These are phyloP conservation scores for Sorex maritimensis DNA, from an alignment of 2,797 vertebrate species.

Conservation along the genomic window DNA sequence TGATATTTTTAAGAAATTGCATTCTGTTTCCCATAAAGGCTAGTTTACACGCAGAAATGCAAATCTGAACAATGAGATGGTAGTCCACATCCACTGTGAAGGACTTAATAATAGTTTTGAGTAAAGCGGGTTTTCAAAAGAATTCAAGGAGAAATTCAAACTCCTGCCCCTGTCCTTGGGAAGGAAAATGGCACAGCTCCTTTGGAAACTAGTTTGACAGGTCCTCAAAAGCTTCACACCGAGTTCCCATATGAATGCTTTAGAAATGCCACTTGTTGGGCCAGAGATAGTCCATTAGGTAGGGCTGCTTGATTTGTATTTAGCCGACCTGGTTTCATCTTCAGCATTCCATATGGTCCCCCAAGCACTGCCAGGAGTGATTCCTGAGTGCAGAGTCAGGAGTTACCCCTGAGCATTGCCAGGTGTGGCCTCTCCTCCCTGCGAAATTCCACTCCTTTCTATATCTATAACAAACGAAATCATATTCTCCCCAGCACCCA, in stretches of 20 bases:
- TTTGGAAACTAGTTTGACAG: constrained; percentile 33
- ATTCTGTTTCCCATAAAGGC: no score
- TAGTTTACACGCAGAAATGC: background rate
- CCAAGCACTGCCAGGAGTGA: no score
- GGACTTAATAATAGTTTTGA: background rate
- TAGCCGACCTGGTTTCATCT: no score
- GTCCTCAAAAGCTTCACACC: constrained; percentile 56
- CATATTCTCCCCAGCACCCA: background rate
- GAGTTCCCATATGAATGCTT: background rate
- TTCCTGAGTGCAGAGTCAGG: no score
- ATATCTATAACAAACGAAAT: background rate
- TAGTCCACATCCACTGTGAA: background rate
- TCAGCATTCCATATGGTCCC: no score
- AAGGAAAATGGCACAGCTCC: background rate
- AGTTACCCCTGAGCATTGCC: no score
- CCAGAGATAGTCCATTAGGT: no score
- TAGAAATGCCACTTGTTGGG: background rate
- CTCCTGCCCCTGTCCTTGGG: background rate
- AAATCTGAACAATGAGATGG: background rate
- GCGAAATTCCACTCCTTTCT: background rate
- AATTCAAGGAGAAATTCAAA: constrained; percentile 3
- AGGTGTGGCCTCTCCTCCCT: no score
- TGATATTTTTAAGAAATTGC: background rate
- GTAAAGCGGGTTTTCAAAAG: constrained; percentile 30
- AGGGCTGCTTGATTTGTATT: no score